These are phyloP conservation scores for Ecdyonurus torrentis DNA, from an alignment of 2,888 invertebrate genomes.

Conservation along the genomic window DNA sequence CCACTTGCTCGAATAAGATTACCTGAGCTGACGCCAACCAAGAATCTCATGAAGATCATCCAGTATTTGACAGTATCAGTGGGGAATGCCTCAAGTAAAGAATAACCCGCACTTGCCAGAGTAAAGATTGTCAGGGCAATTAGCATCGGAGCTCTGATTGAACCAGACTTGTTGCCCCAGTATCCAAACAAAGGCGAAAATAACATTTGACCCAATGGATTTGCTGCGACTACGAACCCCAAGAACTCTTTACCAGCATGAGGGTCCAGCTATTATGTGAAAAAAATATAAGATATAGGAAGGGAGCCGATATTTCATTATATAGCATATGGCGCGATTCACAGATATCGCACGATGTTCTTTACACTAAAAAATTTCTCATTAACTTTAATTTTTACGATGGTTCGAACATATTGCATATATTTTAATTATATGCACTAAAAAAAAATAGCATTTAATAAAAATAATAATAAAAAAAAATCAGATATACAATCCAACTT, in stretches of 20 bases:
- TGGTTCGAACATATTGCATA: too few relatives aligned
- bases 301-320: too few relatives aligned
- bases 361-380: too few relatives aligned
- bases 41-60: constrained; percentile 59
- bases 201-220: constrained; percentile 73
- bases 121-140: constrained; percentile 53
- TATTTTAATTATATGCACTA: too few relatives aligned
- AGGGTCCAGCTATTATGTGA: constrained; percentile 49
- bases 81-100: constrained; percentile 51
- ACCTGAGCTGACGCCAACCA: constrained; percentile 75
- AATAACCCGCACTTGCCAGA: constrained; percentile 53
- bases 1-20: constrained; percentile 12
- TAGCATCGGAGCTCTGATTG: constrained; percentile 53
- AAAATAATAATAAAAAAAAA: constrained; percentile 5
- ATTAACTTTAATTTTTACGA: too few relatives aligned
- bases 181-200: constrained; percentile 70
- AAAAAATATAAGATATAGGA: neutral
- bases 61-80: constrained; percentile 43
- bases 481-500: neutral
- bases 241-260: constrained; percentile 64
- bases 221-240: constrained; percentile 70
- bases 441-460: too few relatives aligned
- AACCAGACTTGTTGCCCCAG: constrained; percentile 63
- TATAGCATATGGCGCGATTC: too few relatives aligned
- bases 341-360: too few relatives aligned